These are phyloP conservation scores for Microplitis deprimator DNA, from an alignment of 2,888 invertebrate species.

Conservation along the genomic window DNA sequence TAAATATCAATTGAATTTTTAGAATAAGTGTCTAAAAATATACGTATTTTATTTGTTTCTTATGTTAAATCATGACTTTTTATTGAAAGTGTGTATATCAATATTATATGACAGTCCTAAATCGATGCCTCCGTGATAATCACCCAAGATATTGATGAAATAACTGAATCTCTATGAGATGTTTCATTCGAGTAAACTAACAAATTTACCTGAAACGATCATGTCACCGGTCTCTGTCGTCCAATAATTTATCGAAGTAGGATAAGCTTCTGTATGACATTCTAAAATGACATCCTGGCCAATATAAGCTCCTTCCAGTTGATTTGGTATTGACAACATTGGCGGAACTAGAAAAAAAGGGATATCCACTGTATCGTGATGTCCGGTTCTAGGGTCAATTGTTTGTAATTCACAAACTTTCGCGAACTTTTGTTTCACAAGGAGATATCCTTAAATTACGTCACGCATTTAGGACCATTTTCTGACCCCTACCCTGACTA, in stretches of 20 bases:
- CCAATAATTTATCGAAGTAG: constrained; percentile 95
- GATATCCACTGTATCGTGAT: constrained; percentile 15
- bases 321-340: constrained; percentile 94
- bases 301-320: constrained; percentile 90
- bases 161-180: neutral
- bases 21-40: neutral
- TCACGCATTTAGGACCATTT: no score
- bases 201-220: constrained; percentile 88
- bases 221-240: constrained; percentile 91
- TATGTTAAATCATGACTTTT: no score
- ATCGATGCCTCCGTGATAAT: neutral
- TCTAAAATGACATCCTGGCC: constrained; percentile 91
- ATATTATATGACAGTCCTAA: neutral
- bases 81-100: neutral
- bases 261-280: constrained; percentile 93
- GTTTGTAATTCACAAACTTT: no score
- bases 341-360: constrained; percentile 82
- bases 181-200: neutral
- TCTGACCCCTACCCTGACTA: no score
- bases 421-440: no score
- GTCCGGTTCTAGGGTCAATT: no score
- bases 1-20: neutral
- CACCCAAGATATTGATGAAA: neutral
- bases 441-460: no score
- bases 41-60: no score